phyloP scores from a whole-genome alignment of 2,797 vertebrate genomes.

The Tiaroga cobitis region DNA sequence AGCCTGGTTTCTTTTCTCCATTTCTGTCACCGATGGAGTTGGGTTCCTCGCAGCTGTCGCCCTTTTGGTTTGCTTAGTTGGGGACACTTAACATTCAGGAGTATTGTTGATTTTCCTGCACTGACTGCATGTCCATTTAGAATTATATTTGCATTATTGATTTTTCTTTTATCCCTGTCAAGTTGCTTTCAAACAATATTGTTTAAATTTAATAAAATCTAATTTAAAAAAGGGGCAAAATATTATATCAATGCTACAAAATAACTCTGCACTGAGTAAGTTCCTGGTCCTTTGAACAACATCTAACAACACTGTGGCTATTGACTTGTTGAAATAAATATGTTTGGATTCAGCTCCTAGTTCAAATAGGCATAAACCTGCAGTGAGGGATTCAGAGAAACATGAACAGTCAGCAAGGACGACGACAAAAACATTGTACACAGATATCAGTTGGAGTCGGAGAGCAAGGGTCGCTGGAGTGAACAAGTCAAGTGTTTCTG shows the following conservation, averaged over 20 bases:
- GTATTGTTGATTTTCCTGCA: too few species aligned
- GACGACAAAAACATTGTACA: too few species aligned
- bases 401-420: background rate
- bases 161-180: too few species aligned
- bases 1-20: background rate
- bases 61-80: background rate
- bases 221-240: background rate
- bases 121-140: background rate
- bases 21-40: too few species aligned
- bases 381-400: background rate
- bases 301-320: background rate
- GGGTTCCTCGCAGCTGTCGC: too few species aligned
- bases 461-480: background rate
- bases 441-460: background rate
- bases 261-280: too few species aligned
- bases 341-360: background rate
- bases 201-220: background rate
- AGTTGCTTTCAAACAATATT: too few species aligned
- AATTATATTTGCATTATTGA: too few species aligned
- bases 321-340: background rate
- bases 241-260: background rate
- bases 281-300: too few species aligned
- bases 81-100: background rate
- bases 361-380: background rate
- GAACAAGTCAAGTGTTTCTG: background rate